phyloP scores from a whole-genome alignment of 1,140 invertebrate genomes.

The Pristionchus pacificus region DNA sequence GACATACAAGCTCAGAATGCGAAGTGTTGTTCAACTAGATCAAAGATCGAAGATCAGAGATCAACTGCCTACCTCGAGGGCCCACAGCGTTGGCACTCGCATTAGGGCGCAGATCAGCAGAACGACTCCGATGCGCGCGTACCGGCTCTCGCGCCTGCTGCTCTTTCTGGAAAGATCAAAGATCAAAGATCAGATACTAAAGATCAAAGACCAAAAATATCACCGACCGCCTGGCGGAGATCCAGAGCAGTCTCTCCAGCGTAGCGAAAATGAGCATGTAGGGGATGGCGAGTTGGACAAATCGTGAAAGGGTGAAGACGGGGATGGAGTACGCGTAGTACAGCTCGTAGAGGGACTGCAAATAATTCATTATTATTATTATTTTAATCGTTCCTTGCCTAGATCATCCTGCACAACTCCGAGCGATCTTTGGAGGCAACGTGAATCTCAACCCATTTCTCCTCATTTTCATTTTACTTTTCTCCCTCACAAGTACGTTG shows the following conservation, averaged over 20 bases:
- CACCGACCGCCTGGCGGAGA: constrained; percentile 18
- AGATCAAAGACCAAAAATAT: too few relatives aligned
- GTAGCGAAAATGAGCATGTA: constrained; percentile 56
- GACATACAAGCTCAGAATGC: too few relatives aligned
- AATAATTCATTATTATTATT: constrained; percentile 8
- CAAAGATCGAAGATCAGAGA: too few relatives aligned
- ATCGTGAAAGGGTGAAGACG: constrained; percentile 40
- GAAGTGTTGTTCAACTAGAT: too few relatives aligned
- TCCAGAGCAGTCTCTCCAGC: constrained; percentile 51
- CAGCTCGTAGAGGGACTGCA: constrained; percentile 43
- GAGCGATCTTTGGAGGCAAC: too few relatives aligned
- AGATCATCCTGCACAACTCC: too few relatives aligned
- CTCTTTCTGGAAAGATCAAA: background rate
- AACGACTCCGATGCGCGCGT: constrained; percentile 28
- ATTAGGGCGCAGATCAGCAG: constrained; percentile 31
- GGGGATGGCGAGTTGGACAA: constrained; percentile 48
- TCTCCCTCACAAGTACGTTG: too few relatives aligned
- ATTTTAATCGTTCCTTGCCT: too few relatives aligned
- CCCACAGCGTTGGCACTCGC: constrained; percentile 38
- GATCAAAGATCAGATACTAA: too few relatives aligned
- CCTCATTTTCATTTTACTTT: too few relatives aligned
- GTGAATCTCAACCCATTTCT: too few relatives aligned
- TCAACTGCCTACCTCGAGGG: constrained; percentile 29
- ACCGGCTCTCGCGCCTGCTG: constrained; percentile 24
- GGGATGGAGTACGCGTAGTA: constrained; percentile 52